These are phyloP conservation scores for Cyprinodon tularosa DNA, from an alignment of 2,113 vertebrate genomes.

Conservation along the genomic window DNA sequence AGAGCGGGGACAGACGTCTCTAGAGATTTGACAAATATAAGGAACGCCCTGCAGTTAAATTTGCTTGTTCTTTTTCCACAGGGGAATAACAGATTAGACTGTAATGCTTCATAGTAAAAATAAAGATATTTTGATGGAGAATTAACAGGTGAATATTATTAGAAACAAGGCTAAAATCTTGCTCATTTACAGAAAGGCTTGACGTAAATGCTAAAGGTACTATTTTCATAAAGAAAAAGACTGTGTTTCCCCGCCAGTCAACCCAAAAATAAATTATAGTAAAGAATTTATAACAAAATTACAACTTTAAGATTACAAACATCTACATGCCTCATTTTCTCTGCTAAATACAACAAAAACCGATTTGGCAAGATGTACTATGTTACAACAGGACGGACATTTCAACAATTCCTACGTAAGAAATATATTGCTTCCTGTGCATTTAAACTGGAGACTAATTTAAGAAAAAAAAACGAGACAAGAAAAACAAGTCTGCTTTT, in stretches of 20 bases:
- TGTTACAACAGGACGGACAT: conserved; percentile 57
- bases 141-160: conserved; percentile 52
- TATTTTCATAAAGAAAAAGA: conserved; percentile 50
- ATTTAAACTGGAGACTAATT: conserved; percentile 59
- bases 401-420: conserved; percentile 60
- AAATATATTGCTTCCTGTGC: conserved; percentile 76
- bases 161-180: conserved; percentile 72
- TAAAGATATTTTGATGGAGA: conserved; percentile 34
- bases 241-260: conserved; percentile 4
- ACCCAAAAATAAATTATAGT: conserved; percentile 71
- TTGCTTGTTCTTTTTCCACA: conserved; percentile 61
- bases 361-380: conserved; percentile 69
- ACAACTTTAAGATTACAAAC: conserved; percentile 74
- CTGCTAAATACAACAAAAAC: conserved; percentile 49
- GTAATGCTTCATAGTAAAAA: conserved; percentile 47
- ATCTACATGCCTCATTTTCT: conserved; percentile 54
- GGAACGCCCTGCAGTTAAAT: conserved; percentile 51
- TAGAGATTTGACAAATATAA: conserved; percentile 29
- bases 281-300: conserved; percentile 62
- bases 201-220: conserved; percentile 70
- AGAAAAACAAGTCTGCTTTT: conserved; percentile 34
- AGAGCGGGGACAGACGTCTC: conserved; percentile 44
- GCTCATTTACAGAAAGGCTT: conserved; percentile 59
- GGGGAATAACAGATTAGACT: conserved; percentile 55
- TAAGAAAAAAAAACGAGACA: conserved; percentile 56